Base-by-base conservation (phyloP, 2,113 vertebrate genomes). In the Corythornis cristatus region DNA sequence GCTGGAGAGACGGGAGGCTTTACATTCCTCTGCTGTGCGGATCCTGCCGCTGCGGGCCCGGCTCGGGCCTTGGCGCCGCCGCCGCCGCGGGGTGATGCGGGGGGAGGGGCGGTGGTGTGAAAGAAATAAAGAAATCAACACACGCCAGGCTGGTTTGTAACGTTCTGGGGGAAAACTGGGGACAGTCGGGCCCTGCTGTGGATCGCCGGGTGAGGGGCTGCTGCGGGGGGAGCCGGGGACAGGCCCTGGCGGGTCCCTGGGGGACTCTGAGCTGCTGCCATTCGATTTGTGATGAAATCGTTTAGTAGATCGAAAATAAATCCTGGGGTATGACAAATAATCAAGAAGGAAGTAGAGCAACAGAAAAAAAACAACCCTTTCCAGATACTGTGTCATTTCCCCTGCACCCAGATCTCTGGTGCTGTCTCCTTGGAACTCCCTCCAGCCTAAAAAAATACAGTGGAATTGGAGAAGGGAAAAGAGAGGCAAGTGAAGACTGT, bases 361-460 rank as follows among this genome's bases (percentile, higher is more conserved):
- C 35, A 26, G 4, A 13, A 48, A 43, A 48, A 37, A 74, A 22
- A 6, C 23, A 74, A 20, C 8, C 23, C 8, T 40, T 6, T 45
- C 14, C n/a, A n/a, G 76, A 19, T 45, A 7, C 15, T 25, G 22
- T 33, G 0, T 46, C 18, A 23, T 31, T 19, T 8, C 1, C 2
- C 2, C 15, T 57, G 25, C 33, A 57, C n/a, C 26, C 64, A 37
- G 17, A 13, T 65, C 45, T 16, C 70, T 26, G 12, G 0, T 42
- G 5, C 50, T 20, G 5, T 21, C 37, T 64, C 33, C 3, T n/a
- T 65, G 76, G 31, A 26, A 14, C 29, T 83, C 12, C 20, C 21
- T 56, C 18, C 33, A 3, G 37, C 18, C 3, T 40, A 6, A 15
- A 82, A 84, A 43, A 31, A 5, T 31, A 35, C 5, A 40, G 15